Evolutionary conservation across 2,888 invertebrate genomes (phyloP).

Genomic region (Neria commutata): DNA sequence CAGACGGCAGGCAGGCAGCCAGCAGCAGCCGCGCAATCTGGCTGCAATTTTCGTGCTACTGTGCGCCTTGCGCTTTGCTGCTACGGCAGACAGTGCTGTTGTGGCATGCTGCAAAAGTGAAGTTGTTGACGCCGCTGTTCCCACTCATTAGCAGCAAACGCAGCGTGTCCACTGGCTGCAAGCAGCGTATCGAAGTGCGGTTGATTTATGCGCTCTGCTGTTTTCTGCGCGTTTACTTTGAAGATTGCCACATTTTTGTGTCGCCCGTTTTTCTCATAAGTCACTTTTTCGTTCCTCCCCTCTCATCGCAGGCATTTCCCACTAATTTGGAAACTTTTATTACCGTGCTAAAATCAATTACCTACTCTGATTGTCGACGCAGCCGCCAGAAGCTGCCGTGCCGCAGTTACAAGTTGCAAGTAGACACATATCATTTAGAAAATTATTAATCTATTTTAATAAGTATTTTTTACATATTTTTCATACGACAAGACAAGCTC

Average conservation of each 20-base stretch:
- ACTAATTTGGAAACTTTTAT: too few species aligned
- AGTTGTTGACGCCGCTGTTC: constrained; percentile 30
- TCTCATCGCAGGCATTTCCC: constrained; percentile 8
- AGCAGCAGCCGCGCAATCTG: constrained; percentile 1
- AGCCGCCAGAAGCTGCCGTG: too few species aligned
- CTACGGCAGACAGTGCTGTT: background rate
- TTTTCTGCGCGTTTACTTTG: background rate
- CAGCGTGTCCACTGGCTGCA: constrained; percentile 41
- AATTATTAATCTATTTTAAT: too few species aligned
- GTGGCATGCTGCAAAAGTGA: too few species aligned
- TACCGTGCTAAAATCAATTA: too few species aligned
- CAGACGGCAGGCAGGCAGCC: background rate
- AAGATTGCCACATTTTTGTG: constrained; percentile 1
- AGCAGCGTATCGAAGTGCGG: background rate
- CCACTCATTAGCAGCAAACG: constrained; percentile 46
- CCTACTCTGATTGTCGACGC: too few species aligned
- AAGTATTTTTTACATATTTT: too few species aligned
- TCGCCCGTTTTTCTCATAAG: constrained; percentile 38
- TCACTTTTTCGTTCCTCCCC: constrained; percentile 43
- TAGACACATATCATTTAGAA: too few species aligned
- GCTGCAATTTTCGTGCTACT: constrained; percentile 4
- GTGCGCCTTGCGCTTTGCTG: background rate
- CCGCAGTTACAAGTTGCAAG: too few species aligned
- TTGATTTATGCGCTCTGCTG: background rate
- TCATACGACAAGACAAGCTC: too few species aligned